phyloP scores from a whole-genome alignment of 2,888 invertebrate genomes.

The Lepidochrysops patricia region DNA sequence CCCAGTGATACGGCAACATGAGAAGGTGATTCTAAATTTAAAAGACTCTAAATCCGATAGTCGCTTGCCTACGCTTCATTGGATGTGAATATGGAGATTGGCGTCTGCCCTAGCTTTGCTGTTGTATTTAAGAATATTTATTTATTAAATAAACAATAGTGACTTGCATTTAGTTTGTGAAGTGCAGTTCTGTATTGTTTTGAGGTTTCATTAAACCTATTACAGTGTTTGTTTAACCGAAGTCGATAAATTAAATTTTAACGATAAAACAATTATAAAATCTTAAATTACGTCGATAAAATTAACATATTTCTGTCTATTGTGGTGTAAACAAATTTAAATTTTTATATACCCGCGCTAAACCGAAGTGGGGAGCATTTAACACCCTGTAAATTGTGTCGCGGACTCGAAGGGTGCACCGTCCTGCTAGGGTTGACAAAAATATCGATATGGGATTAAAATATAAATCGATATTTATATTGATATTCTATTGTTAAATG shows the following conservation, averaged over 20 bases:
- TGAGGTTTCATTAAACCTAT: too few relatives aligned
- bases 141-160: slow-evolving; percentile 5
- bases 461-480: not conserved
- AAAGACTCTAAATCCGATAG: slow-evolving; percentile 27
- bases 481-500: not conserved
- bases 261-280: not conserved
- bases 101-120: not conserved
- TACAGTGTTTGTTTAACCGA: not conserved
- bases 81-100: slow-evolving; percentile 37
- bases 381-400: slow-evolving; percentile 8
- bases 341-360: slow-evolving; percentile 4
- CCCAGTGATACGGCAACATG: slow-evolving; percentile 51
- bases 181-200: not conserved
- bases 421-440: not conserved
- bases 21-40: slow-evolving; percentile 62
- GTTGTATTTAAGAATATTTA: slow-evolving; percentile 4
- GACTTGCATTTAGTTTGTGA: not conserved
- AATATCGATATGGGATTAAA: not conserved
- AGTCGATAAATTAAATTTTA: not conserved
- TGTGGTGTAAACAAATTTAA: not conserved
- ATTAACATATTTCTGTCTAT: not conserved
- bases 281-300: not conserved
- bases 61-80: slow-evolving; percentile 50
- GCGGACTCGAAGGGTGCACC: not conserved
- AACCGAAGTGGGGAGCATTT: slow-evolving; percentile 3